phyloP scores from a whole-genome alignment of 37 sponge, comb jelly and placozoan genomes.

The Axinella damicornis region DNA sequence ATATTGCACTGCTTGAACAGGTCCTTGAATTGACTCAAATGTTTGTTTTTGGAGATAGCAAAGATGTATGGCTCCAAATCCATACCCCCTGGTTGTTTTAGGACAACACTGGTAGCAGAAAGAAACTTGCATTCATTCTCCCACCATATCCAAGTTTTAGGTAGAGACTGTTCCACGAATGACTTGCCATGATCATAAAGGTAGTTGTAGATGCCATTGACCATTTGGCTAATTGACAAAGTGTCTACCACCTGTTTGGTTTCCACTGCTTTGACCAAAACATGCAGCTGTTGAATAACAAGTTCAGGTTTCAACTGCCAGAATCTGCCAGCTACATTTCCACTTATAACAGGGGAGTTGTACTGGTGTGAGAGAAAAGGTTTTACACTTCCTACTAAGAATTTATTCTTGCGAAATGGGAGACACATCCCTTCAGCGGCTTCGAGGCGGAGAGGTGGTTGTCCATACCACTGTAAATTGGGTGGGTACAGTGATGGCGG shows the following conservation, averaged over 20 bases:
- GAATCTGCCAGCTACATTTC: background rate
- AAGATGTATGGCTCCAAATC: conserved; percentile 18
- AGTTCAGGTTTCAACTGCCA: background rate
- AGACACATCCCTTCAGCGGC: background rate
- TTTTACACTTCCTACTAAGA: conserved; percentile 39
- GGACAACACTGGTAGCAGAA: background rate
- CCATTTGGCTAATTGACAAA: background rate
- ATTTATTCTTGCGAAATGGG: background rate
- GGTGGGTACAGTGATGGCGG: conserved; percentile 24
- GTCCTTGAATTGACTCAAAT: background rate
- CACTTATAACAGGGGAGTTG: background rate
- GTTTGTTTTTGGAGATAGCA: background rate
- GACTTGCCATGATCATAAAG: background rate
- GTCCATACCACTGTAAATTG: conserved; percentile 34
- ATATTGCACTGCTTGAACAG: background rate
- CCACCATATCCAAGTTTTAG: conserved; percentile 31
- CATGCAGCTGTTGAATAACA: conserved; percentile 7
- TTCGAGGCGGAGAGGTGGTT: background rate
- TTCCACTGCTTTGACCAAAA: background rate
- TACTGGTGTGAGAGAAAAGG: conserved; percentile 30
- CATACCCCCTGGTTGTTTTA: background rate
- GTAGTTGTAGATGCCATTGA: conserved; percentile 7
- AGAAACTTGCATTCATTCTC: background rate
- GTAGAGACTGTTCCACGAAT: background rate
- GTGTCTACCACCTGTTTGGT: background rate